Conservation (phyloP, 2,113 vertebrate genomes). For the Sterna hirundo region DNA sequence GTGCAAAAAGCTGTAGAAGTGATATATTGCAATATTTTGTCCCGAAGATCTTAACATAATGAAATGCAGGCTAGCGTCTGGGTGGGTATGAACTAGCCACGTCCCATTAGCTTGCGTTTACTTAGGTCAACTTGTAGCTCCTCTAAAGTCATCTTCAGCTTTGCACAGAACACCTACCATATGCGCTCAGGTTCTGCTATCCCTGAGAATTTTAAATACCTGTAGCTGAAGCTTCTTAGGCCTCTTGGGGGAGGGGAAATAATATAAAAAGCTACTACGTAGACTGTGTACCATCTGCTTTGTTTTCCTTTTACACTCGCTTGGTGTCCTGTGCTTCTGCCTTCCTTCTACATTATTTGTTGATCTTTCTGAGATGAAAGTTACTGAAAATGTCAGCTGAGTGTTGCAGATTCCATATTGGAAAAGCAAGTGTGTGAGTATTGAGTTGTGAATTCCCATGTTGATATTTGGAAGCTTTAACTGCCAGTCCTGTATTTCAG, state of each 20-base stretch:
- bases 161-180: neutral
- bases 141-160: neutral
- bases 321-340: neutral
- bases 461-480: neutral
- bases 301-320: neutral
- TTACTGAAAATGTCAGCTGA: neutral
- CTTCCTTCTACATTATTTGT: neutral
- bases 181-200: neutral
- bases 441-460: neutral
- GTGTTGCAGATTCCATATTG: neutral
- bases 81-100: neutral
- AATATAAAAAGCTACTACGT: neutral
- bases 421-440: neutral
- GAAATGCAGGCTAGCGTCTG: neutral
- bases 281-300: neutral
- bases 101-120: accelerated
- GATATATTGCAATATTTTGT: neutral
- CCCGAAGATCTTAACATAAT: neutral
- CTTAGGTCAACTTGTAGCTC: neutral
- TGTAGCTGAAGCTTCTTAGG: neutral
- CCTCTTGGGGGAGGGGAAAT: accelerated
- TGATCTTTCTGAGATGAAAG: neutral
- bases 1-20: neutral
- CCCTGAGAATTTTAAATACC: neutral
- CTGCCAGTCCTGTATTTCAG: neutral